A percentile compares a stretch with the other conserved stretches of the same genome.
These are phyloP conservation scores for Macrotis lagotis DNA, from an alignment of 2,113 vertebrate genomes.

Conservation along the genomic window DNA sequence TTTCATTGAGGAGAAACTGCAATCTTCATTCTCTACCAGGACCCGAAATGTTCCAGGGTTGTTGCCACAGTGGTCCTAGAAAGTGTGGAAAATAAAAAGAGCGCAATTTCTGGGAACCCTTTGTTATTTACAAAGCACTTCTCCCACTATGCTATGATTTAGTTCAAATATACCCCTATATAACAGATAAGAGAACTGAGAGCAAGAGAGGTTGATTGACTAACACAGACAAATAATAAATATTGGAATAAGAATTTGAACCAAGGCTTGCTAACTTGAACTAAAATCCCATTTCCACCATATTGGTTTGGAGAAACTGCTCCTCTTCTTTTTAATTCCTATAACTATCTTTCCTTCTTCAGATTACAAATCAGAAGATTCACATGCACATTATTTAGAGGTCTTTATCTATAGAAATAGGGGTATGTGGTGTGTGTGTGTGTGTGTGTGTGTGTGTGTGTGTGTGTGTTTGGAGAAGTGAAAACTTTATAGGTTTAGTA, in stretches of 20 bases:
- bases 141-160: background rate
- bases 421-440: background rate
- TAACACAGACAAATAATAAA: background rate
- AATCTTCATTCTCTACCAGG: slow-evolving; percentile 92
- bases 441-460: rapidly evolving
- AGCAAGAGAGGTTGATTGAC: background rate
- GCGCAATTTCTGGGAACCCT: background rate
- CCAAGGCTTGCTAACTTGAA: background rate
- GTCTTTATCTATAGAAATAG: background rate
- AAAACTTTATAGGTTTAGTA: background rate
- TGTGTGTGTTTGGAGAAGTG: background rate
- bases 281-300: background rate
- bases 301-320: background rate
- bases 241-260: background rate
- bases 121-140: background rate
- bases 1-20: slow-evolving; percentile 88
- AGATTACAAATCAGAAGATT: background rate
- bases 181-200: background rate
- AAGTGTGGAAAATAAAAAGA: background rate
- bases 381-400: background rate
- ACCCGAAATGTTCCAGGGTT: slow-evolving; percentile 91
- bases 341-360: background rate
- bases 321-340: background rate
- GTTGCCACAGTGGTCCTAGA: slow-evolving; percentile 90
- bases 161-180: background rate